Evolutionary conservation across 2,797 vertebrate species (phyloP).

Genomic region (Xenopus petersii): DNA sequence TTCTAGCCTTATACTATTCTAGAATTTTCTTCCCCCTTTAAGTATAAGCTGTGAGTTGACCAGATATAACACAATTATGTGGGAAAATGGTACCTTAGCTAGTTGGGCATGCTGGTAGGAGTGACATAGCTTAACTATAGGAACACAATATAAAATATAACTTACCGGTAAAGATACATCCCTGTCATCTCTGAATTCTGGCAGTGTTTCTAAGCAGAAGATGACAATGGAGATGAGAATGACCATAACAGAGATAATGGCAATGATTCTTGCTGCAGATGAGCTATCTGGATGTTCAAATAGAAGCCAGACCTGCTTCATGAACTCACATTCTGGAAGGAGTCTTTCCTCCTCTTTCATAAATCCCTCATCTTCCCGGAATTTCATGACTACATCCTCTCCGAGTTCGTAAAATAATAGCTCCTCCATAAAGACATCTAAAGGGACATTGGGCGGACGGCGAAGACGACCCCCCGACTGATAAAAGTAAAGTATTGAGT

Average conservation of each 20-base stretch:
- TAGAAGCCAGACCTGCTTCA: slow-evolving; percentile 81
- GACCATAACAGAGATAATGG: slow-evolving; percentile 89
- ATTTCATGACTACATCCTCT: slow-evolving; percentile 74
- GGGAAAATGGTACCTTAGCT: no score
- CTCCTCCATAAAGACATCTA: slow-evolving; percentile 92
- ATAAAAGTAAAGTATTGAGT: slow-evolving; percentile 92
- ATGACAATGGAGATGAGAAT: slow-evolving; percentile 93
- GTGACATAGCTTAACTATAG: neutral
- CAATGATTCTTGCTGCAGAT: slow-evolving; percentile 79
- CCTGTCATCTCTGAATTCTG: slow-evolving; percentile 82
- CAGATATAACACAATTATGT: no score
- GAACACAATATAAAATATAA: neutral
- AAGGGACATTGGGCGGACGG: slow-evolving; percentile 79
- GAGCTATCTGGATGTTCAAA: slow-evolving; percentile 94
- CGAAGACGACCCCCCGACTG: slow-evolving; percentile 86
- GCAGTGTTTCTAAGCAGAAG: slow-evolving; percentile 93
- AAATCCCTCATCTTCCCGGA: slow-evolving; percentile 89
- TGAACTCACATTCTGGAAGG: slow-evolving; percentile 71
- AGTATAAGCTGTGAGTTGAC: no score
- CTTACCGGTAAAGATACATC: slow-evolving; percentile 60
- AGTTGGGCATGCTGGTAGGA: no score
- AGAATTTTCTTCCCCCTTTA: no score
- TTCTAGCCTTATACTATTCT: no score
- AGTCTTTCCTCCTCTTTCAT: slow-evolving; percentile 71
- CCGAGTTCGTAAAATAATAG: slow-evolving; percentile 88